Evolutionary conservation across 2,888 invertebrate genomes (phyloP), one percentile per base, ranked within the genome.

Genomic region (Hesperia comma): DNA sequence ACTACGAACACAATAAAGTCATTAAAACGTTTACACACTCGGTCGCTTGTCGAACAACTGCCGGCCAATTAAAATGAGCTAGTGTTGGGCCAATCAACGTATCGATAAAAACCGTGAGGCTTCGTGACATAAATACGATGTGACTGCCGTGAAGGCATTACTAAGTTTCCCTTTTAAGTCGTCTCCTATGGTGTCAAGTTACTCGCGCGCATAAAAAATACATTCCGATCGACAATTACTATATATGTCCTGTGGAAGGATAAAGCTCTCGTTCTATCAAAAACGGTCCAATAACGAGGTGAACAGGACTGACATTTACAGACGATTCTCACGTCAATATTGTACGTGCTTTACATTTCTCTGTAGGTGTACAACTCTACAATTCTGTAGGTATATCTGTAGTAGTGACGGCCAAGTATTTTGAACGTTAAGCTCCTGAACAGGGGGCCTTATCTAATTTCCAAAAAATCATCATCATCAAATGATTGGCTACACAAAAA

Each of bases 101-200:
- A 83, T 86, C 87, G 87, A 87, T 85, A 84, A 84, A 85, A 75
- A 75, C 57, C 63, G 72, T 74, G 79, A 73, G 75, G 73, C 74
- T 77, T 75, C 79, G 75, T 83, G 85, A 86, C 83, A 82, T 84
- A 86, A 81, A 90, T 84, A 80, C 80, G 82, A 81, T 68, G 81
- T 80, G 85, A 90, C 80, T 86, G 81, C 87, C 87, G 86, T 87
- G 86, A 86, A 90, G 77, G 88, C 82, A 85, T 88, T 87, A 89
- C 87, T 79, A 74, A 82, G 85, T 83, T 88, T 86, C 81, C 86
- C 87, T 88, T 89, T 90, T 88, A 87, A 86, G 83, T 79, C 79
- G 77, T 78, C 74, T 77, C 80, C 79, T 78, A 81, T 79, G 78
- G 90, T 88, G 84, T 90, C 85, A 74, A 71, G 86, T 90, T 89